Percentiles rank a stretch among this genome's conserved stretches.
Conservation (phyloP, 2,797 vertebrate species). For the Lepidocolaptes lacrymiger region DNA sequence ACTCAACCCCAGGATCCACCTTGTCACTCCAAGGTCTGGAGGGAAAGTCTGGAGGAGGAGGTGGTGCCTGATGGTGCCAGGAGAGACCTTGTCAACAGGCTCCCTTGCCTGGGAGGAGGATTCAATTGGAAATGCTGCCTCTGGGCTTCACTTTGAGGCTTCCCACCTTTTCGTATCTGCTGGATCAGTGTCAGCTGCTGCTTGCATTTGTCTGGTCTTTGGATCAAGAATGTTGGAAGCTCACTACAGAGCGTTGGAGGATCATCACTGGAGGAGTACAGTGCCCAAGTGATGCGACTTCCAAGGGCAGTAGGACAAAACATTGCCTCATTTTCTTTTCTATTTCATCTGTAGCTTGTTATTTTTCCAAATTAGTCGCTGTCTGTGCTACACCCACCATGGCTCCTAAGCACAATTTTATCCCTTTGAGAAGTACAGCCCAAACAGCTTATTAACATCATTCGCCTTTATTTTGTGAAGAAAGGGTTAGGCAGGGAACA, state of each 20-base stretch:
- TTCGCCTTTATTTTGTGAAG: not conserved
- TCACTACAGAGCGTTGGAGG: not conserved
- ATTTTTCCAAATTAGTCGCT: not conserved
- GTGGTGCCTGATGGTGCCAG: not conserved
- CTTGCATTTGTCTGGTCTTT: not conserved
- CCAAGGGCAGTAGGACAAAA: not conserved
- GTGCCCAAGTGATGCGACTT: not conserved
- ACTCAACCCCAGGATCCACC: not conserved
- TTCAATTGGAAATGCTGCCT: not conserved
- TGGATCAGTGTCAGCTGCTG: not conserved
- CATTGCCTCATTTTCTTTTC: not conserved
- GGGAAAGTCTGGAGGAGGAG: not conserved
- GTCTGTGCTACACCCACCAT: not conserved
- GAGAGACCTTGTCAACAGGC: not conserved
- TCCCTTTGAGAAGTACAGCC: not conserved
- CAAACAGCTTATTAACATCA: not conserved
- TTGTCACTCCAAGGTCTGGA: not conserved
- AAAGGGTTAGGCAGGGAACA: not conserved
- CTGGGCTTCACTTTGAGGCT: not conserved
- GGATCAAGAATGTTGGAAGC: not conserved
- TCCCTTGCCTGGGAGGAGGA: not conserved
- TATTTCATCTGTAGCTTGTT: not conserved
- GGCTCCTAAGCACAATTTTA: not conserved
- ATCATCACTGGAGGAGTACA: not conserved
- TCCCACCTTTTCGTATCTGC: not conserved